Conservation (phyloP, 2,797 vertebrate species). For the Lycodopsis pacificus region DNA sequence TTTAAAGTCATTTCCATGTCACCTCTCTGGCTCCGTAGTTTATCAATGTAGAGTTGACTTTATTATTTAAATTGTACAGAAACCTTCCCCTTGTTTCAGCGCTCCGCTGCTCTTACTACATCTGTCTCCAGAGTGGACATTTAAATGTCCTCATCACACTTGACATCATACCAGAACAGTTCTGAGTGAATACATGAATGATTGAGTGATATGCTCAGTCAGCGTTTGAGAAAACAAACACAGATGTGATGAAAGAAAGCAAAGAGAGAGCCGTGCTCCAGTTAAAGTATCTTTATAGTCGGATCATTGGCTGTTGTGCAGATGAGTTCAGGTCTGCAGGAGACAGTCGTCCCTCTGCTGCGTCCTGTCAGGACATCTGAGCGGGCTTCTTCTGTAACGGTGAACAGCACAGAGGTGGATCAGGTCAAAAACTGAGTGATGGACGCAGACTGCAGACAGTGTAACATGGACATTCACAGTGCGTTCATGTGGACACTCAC, state of each 20-base stretch:
- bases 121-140: not conserved
- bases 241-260: not conserved
- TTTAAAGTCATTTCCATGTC: too few relatives aligned
- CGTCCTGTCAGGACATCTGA: slow-evolving; percentile 1
- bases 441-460: not conserved
- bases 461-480: not conserved
- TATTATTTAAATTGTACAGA: too few relatives aligned
- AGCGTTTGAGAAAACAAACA: not conserved
- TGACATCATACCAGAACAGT: not conserved
- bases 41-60: too few relatives aligned
- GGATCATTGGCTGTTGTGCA: not conserved
- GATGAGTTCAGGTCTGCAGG: not conserved
- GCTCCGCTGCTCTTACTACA: too few relatives aligned
- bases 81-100: too few relatives aligned
- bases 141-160: not conserved
- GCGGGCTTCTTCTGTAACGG: slow-evolving; percentile 23
- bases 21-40: too few relatives aligned
- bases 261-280: not conserved
- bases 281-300: slow-evolving; percentile 9
- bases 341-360: not conserved
- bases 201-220: not conserved
- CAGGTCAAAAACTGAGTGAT: not conserved
- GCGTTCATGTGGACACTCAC: slow-evolving; percentile 50
- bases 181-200: not conserved
- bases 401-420: not conserved